Conservation (phyloP, 2,113 vertebrate species). For the Lycaon pictus region DNA sequence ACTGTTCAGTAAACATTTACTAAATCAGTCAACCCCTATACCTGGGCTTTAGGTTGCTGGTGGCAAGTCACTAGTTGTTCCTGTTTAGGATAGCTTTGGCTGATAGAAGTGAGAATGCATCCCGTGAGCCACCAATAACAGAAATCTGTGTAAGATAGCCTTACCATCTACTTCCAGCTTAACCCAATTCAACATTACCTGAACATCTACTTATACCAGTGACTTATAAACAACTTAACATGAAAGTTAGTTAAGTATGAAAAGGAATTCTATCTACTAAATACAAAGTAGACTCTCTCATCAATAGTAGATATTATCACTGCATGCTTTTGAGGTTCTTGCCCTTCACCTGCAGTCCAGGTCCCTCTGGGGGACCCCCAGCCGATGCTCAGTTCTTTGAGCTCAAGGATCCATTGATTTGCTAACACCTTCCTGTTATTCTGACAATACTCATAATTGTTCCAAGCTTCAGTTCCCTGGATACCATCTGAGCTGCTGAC, state of each 20-base stretch:
- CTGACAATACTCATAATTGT: neutral
- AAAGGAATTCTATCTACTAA: slow-evolving; percentile 21
- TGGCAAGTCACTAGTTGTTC: neutral
- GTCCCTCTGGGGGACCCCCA: neutral
- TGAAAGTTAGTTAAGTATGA: slow-evolving; percentile 43
- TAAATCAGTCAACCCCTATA: neutral
- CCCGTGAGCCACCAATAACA: neutral
- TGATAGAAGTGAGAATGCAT: neutral
- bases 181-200: neutral
- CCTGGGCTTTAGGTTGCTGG: neutral
- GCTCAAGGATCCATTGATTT: neutral
- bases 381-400: neutral
- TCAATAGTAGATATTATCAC: neutral
- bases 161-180: neutral
- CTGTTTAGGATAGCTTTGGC: neutral
- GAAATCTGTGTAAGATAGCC: neutral
- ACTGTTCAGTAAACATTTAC: neutral
- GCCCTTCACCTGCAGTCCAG: neutral
- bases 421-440: neutral
- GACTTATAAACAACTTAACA: neutral
- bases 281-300: neutral
- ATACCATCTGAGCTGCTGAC: neutral
- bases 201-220: neutral
- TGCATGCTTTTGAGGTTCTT: neutral
- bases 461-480: neutral